Percentiles rank a stretch among this genome's conserved stretches.
Conservation (phyloP, 2,888 invertebrate species). For the Nymphalis polychloros region DNA sequence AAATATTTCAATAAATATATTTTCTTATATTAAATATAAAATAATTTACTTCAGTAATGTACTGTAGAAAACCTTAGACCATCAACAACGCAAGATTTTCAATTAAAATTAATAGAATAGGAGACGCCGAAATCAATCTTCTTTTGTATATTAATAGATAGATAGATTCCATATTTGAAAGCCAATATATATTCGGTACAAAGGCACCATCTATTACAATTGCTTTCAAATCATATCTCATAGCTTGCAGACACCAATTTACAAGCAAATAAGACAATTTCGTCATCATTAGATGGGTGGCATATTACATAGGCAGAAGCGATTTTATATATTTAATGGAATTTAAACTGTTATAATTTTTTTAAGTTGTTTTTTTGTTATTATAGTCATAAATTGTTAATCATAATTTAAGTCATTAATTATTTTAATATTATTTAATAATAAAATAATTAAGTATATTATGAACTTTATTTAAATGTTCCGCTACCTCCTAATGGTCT, state of each 20-base stretch:
- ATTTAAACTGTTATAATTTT: neutral
- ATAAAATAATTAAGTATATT: neutral
- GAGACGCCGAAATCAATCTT: constrained; percentile 17
- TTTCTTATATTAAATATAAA: no score
- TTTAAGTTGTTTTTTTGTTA: neutral
- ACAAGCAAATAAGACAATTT: constrained; percentile 51
- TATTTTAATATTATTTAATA: no score
- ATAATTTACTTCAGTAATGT: neutral
- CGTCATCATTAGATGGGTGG: constrained; percentile 39
- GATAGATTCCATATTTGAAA: constrained; percentile 27
- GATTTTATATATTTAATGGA: neutral
- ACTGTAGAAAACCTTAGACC: neutral
- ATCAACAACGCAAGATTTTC: neutral
- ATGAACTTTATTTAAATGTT: neutral
- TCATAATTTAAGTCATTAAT: no score
- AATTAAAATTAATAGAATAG: constrained; percentile 17
- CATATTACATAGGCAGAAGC: constrained; percentile 18
- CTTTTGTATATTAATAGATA: constrained; percentile 15
- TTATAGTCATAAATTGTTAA: neutral
- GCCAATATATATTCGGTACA: constrained; percentile 28
- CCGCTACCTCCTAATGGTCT: constrained; percentile 24
- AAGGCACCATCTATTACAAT: constrained; percentile 35
- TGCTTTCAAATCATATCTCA: constrained; percentile 41
- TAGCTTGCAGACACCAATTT: constrained; percentile 46
- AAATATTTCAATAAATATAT: no score